Evolutionary conservation across 2,113 vertebrate species (phyloP).

Genomic region (Leucopsar rothschildi): DNA sequence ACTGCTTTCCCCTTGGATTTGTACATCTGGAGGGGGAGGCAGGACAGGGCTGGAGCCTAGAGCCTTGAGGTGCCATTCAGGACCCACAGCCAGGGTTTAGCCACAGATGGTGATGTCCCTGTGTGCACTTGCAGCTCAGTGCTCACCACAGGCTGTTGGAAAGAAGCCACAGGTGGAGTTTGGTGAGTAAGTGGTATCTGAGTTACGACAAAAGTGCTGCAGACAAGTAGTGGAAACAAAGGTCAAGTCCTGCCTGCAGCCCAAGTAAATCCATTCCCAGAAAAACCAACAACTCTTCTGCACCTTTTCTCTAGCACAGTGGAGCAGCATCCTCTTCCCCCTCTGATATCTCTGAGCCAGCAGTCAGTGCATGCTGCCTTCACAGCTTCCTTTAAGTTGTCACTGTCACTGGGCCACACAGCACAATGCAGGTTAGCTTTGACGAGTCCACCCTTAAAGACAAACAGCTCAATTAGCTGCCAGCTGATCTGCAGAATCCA

Average conservation of each 20-base stretch:
- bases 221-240: neutral
- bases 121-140: neutral
- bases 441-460: neutral
- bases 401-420: neutral
- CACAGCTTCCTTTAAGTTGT: neutral
- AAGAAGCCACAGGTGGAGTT: neutral
- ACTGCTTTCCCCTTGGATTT: neutral
- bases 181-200: neutral
- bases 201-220: neutral
- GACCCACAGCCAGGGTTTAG: neutral
- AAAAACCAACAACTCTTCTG: neutral
- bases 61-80: neutral
- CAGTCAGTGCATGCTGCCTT: neutral
- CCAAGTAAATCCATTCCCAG: neutral
- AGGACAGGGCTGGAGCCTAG: neutral
- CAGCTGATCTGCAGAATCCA: neutral
- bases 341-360: neutral
- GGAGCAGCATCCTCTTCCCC: neutral
- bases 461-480: neutral
- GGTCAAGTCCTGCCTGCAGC: neutral
- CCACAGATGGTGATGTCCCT: neutral
- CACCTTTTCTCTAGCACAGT: neutral
- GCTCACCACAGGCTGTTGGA: neutral
- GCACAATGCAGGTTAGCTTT: neutral
- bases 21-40: neutral